Percentiles rank a stretch among this genome's conserved stretches.
These are phyloP conservation scores for Chironomus striatipennis DNA, from an alignment of 1,140 invertebrate species.

Conservation along the genomic window DNA sequence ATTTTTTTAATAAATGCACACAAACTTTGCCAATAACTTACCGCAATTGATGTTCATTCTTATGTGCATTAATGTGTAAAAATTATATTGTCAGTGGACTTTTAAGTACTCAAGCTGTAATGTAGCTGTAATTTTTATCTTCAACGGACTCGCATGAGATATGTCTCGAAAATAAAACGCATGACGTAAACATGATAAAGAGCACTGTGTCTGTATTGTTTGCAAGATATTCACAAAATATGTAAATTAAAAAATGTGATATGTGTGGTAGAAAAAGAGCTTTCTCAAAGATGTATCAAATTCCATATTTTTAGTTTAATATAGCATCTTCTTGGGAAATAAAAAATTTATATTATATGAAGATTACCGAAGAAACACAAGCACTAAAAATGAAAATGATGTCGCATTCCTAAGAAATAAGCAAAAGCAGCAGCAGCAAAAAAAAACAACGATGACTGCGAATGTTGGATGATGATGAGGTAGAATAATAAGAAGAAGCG, in stretches of 20 bases:
- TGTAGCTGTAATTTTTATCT: too few species aligned
- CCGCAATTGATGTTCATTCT: not conserved
- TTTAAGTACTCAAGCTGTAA: not conserved
- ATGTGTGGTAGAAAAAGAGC: not conserved
- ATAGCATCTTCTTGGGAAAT: not conserved
- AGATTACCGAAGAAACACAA: not conserved
- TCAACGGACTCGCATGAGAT: not conserved
- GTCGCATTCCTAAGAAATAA: slow-evolving; percentile 12
- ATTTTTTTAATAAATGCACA: not conserved
- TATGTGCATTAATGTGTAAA: too few species aligned
- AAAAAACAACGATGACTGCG: not conserved
- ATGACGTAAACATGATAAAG: not conserved
- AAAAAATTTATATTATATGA: not conserved
- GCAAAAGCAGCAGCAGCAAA: not conserved
- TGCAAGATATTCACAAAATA: too few species aligned
- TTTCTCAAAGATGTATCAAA: not conserved
- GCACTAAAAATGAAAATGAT: not conserved
- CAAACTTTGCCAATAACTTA: not conserved
- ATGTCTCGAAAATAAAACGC: not conserved
- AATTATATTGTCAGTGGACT: not conserved
- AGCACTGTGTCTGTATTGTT: too few species aligned
- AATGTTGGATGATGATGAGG: not conserved
- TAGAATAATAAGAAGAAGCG: not conserved
- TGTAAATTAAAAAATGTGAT: too few species aligned
- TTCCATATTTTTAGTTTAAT: not conserved